Percentiles rank a stretch among this genome's conserved stretches.
phyloP scores from a whole-genome alignment of 2,113 vertebrate species.

The Procavia capensis region DNA sequence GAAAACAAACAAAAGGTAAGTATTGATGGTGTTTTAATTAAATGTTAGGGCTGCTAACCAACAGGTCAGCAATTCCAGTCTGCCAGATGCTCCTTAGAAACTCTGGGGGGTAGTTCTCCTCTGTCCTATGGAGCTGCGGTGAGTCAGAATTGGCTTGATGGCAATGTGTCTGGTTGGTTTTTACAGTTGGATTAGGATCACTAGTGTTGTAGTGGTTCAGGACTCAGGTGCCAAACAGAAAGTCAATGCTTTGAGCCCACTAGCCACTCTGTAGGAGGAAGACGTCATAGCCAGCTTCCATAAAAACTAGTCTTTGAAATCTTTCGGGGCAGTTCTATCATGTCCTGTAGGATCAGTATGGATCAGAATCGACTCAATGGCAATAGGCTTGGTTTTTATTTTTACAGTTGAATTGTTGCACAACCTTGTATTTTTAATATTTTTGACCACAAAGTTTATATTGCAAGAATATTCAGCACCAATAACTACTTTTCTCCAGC shows the following conservation, averaged over 20 bases:
- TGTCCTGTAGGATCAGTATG: not conserved
- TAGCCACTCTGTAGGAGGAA: not conserved
- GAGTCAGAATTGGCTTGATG: not conserved
- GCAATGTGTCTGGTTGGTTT: not conserved
- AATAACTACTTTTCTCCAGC: not conserved
- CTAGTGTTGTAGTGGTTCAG: not conserved
- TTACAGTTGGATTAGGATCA: not conserved
- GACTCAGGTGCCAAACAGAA: not conserved
- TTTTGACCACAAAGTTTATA: not conserved
- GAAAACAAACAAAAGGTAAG: not conserved
- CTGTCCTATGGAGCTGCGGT: not conserved
- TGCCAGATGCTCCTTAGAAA: not conserved
- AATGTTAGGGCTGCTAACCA: not conserved
- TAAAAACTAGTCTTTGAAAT: not conserved
- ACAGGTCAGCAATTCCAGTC: not conserved
- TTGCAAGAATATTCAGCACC: not conserved
- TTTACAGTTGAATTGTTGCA: too few species aligned
- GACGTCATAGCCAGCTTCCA: not conserved
- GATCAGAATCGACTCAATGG: not conserved
- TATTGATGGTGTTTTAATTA: not conserved
- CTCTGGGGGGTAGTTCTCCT: too few species aligned
- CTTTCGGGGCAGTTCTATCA: not conserved
- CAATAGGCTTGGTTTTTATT: not conserved
- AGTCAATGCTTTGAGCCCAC: not conserved
- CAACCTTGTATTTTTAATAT: not conserved